Base-by-base conservation (phyloP, 2,113 vertebrate species). In the Erythrolamprus reginae region DNA sequence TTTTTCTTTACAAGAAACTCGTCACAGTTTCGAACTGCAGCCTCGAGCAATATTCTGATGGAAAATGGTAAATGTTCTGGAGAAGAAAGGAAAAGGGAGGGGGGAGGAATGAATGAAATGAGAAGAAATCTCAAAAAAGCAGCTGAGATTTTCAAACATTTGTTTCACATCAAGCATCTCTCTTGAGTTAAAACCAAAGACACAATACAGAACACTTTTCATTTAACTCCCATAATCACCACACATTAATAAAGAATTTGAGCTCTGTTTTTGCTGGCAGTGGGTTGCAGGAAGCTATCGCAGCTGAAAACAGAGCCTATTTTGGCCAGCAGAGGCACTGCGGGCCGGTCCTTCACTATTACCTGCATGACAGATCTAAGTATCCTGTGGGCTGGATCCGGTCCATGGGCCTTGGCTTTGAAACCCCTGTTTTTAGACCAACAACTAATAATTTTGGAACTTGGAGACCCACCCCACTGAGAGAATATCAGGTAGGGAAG, bases 1-100 rank as follows among this genome's bases (percentile, higher is more conserved):
- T 90, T 96, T 86, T 96, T 93, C 96, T 99, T 99, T 92, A 99
- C 98, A 33, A 99, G 96, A 95, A 99, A 99, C 83, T 97, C 98
- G 88, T 99, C 99, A 58, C 99, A 99, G 96, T 99, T 99, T 90
- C 99, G 97, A 92, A 99, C 55, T 0, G 99, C 98, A 19, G 99
- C 98, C 95, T 99, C 99, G 96, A 99, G 93, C 53, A 99, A 97
- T 89, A 99, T 95, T 91, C 99, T 97, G 95, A 99, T 98, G 42
- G 99, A 99, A 97, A 98, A 99, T 0, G 99, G 99, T 87, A 99
- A 96, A 33, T 82, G 96, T 51, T 90, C 99, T 99, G 90, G 47
- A 91, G 1, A 89, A 88, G 48, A 92, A 24, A 77, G 89, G 95
- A 47, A 92, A 24, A 6, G 70, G 70, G 70, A 21, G 3, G 7